Evolutionary conservation across 1,140 invertebrate species (phyloP), one percentile per base, ranked within the genome.

Genomic region (Triops longicaudatus): DNA sequence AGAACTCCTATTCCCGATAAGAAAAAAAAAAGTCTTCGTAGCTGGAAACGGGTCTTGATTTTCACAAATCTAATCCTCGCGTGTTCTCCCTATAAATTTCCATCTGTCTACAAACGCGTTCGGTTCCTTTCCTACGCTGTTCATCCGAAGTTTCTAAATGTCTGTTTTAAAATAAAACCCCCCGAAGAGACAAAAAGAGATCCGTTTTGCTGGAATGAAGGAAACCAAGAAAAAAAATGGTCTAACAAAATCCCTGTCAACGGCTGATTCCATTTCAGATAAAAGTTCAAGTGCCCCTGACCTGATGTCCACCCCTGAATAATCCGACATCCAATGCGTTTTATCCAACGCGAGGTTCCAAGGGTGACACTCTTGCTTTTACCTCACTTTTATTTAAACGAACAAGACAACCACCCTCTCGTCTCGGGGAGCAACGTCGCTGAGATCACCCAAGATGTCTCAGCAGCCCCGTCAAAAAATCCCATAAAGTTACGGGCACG

Each of bases 231-330:
- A 22, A 63, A 22, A 63, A 22, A 17, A 22, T 63, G 50, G 14
- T 14, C 3, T 17, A n/a, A 22, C 22, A 63, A 63, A 63, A 63
- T 17, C 17, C 14, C 50, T 63, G 31, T 37, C 31, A 37, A 37
- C 31, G 31, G 31, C 31, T 63, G 50, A 63, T 63, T 63, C 50
- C 50, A 63, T 63, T 63, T 63, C 22, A 63, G 50, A 63, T 63
- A 63, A 63, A 63, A 22, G 3, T 63, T 63, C 50, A 63, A 63
- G 17, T 63, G 50, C 22, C 50, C 43, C 50, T 17, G 50, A 63
- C 50, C 50, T 9, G 50, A 37, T 63, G 50, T 63, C 50, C 50
- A 63, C 14, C 50, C 50, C 50, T 63, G 17, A 6, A n/a, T 63
- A 63, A 63, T 63, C 50, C 50, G 50, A 63, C 50, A 63, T 63